Evolutionary conservation across 2,888 invertebrate species (phyloP).

Genomic region (Gryllus longicercus): DNA sequence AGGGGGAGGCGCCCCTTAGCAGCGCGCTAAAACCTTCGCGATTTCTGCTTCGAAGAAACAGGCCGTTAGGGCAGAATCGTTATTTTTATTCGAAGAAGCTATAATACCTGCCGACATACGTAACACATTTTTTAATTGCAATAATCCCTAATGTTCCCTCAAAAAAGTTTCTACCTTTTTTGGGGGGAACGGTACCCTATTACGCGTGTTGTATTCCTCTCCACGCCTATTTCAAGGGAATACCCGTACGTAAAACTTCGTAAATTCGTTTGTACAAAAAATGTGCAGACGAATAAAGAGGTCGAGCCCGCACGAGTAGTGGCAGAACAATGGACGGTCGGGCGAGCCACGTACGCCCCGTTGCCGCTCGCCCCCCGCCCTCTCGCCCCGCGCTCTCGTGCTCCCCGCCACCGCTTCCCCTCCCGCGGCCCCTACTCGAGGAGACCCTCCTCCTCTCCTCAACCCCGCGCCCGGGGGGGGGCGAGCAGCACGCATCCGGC

Average conservation of each 20-base stretch:
- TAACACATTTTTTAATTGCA: neutral
- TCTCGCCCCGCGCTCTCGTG: neutral
- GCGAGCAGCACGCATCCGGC: neutral
- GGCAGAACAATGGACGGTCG: slow-evolving; percentile 4
- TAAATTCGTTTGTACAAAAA: slow-evolving; percentile 17
- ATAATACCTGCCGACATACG: too few species aligned
- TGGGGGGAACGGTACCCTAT: neutral
- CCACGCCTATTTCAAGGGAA: neutral
- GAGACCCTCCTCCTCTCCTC: neutral
- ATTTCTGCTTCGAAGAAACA: too few species aligned
- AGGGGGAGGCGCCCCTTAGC: too few species aligned
- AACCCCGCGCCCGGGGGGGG: neutral
- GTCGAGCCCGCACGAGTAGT: neutral
- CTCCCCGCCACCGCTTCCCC: neutral
- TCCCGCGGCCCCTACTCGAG: too few species aligned
- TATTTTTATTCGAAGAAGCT: too few species aligned
- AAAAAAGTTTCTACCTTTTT: neutral
- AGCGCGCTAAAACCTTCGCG: too few species aligned
- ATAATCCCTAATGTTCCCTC: neutral
- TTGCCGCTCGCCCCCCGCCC: neutral
- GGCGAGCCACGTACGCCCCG: neutral
- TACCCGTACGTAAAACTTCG: slow-evolving; percentile 6
- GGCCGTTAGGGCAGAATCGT: too few species aligned
- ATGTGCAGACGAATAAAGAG: neutral
- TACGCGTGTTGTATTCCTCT: slow-evolving; percentile 5